Percentiles rank a stretch among this genome's conserved stretches.
Conservation (phyloP, 2,113 vertebrate species). For the Paratilapia polleni region DNA sequence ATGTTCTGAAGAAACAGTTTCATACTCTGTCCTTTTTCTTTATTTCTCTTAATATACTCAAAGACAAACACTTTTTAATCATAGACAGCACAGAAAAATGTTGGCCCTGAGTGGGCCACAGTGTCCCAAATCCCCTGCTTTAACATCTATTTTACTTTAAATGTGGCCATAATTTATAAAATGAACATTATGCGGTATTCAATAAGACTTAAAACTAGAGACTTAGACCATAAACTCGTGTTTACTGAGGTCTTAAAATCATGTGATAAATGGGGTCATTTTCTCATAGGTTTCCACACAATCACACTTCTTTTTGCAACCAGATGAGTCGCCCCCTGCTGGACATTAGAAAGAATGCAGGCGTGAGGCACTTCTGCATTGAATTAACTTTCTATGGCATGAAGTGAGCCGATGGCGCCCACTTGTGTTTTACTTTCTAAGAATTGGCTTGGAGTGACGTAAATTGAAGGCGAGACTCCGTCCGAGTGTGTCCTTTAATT, state of each 20-base stretch:
- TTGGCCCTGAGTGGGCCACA: background rate
- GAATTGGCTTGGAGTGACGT: background rate
- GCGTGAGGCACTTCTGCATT: background rate
- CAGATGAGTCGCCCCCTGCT: background rate
- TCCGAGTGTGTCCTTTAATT: background rate
- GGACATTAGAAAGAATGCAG: background rate
- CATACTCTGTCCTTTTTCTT: background rate
- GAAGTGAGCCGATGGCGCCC: background rate
- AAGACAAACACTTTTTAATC: background rate
- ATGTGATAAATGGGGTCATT: no score
- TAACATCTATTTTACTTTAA: background rate
- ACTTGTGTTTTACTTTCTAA: no score
- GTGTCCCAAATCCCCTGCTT: background rate
- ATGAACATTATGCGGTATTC: background rate
- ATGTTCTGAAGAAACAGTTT: background rate
- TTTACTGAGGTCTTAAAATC: background rate
- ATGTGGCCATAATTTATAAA: background rate
- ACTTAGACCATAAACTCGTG: accelerated
- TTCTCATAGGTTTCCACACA: no score
- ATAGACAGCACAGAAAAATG: background rate
- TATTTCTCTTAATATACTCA: background rate
- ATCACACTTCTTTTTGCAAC: background rate
- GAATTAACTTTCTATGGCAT: background rate
- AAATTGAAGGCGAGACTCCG: background rate
- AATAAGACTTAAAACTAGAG: background rate